Evolutionary conservation across 2,113 vertebrate species (phyloP).

Genomic region (Triplophysa siluroides): DNA sequence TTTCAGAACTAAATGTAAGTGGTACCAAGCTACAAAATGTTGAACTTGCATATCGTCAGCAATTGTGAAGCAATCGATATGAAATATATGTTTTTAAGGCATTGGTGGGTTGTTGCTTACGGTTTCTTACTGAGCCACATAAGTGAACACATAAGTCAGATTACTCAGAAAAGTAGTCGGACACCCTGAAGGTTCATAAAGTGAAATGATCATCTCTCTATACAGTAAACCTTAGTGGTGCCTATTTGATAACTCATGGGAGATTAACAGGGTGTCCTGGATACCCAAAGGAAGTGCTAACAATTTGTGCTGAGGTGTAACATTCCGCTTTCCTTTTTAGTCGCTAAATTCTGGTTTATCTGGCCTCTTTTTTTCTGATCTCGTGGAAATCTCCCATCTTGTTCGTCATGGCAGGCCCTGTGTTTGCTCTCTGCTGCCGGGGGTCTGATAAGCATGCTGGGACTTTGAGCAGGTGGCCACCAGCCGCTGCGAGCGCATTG

Average conservation of each 20-base stretch:
- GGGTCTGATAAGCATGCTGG: conserved; percentile 71
- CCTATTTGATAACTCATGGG: conserved; percentile 3
- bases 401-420: conserved; percentile 58
- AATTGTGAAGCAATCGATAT: too few species aligned
- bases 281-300: conserved; percentile 11
- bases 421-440: conserved; percentile 52
- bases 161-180: too few species aligned
- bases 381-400: conserved; percentile 53
- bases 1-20: not conserved
- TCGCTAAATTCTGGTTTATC: not conserved
- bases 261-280: not conserved
- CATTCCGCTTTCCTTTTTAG: conserved; percentile 15
- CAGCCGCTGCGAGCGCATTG: conserved; percentile 50
- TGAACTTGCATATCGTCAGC: too few species aligned
- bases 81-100: too few species aligned
- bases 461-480: conserved; percentile 73
- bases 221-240: not conserved
- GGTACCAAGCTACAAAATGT: too few species aligned
- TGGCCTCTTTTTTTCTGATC: conserved; percentile 50
- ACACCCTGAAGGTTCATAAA: not conserved
- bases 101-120: too few species aligned
- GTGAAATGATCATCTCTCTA: not conserved
- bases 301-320: conserved; percentile 19
- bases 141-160: too few species aligned
- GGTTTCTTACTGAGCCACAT: too few species aligned